phyloP scores from a whole-genome alignment of 37 sponge, comb jelly and placozoan genomes.

The Bolinopsis microptera region DNA sequence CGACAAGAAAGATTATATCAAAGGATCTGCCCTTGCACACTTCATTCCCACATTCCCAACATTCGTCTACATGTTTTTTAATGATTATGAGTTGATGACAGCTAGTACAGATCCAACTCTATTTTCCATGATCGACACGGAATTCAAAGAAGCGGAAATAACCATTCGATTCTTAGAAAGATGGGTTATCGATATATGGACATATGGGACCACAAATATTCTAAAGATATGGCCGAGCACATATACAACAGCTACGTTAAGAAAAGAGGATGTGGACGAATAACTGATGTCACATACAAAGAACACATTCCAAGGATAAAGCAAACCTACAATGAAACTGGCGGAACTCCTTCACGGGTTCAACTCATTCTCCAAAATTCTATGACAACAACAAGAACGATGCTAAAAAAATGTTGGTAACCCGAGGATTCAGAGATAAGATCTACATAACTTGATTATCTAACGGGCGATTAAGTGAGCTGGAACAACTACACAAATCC shows the following conservation, averaged over 20 bases:
- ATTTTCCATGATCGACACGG: slow-evolving; percentile 48
- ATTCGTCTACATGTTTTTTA: slow-evolving; percentile 54
- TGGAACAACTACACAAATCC: background rate
- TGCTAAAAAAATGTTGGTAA: background rate
- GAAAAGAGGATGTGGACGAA: slow-evolving; percentile 50
- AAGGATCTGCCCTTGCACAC: background rate
- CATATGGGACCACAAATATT: slow-evolving; percentile 22
- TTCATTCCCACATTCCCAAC: slow-evolving; percentile 9
- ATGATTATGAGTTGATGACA: background rate
- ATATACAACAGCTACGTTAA: slow-evolving; percentile 9
- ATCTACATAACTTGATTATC: slow-evolving; percentile 3
- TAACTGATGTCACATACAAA: background rate
- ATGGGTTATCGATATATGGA: slow-evolving; percentile 22
- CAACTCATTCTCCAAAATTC: slow-evolving; percentile 4
- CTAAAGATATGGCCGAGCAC: slow-evolving; percentile 33
- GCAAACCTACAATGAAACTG: background rate
- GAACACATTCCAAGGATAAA: background rate
- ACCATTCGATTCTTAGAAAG: slow-evolving; percentile 31
- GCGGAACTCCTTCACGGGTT: slow-evolving; percentile 8
- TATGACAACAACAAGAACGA: background rate
- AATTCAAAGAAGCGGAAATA: background rate
- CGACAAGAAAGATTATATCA: background rate
- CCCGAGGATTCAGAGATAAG: background rate
- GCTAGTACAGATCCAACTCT: background rate
- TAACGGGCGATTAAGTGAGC: background rate